Conservation (phyloP, 2,113 vertebrate genomes). For the Phyllopteryx taeniolatus region DNA sequence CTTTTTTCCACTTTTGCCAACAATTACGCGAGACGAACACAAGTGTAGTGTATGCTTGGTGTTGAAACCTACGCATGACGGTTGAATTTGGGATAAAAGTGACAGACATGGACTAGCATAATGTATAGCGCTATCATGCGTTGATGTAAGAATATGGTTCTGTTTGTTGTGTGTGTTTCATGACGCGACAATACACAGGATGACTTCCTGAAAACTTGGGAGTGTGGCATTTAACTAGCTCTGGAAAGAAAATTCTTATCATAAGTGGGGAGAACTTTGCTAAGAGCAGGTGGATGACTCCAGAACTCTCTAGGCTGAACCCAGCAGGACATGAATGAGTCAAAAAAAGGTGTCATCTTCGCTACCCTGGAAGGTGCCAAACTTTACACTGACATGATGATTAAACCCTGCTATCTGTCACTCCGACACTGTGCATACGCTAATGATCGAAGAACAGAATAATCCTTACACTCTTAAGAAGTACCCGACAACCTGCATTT, state of each 20-base stretch:
- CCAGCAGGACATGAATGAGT: slow-evolving; percentile 39
- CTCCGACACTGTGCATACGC: slow-evolving; percentile 32
- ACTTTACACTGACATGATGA: slow-evolving; percentile 7
- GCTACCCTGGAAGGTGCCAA: slow-evolving; percentile 20
- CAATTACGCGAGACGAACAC: neutral
- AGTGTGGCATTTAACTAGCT: neutral
- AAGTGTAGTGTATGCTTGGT: neutral
- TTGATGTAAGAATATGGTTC: neutral
- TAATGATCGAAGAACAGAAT: slow-evolving; percentile 28
- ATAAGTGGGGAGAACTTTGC: neutral
- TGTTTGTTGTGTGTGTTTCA: neutral
- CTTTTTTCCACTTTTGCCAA: neutral
- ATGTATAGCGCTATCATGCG: neutral
- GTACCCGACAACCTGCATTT: slow-evolving; percentile 62
- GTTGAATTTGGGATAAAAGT: neutral
- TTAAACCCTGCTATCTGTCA: slow-evolving; percentile 23
- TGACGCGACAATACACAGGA: neutral
- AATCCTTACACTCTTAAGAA: neutral
- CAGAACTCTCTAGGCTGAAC: slow-evolving; percentile 41
- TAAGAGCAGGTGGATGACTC: slow-evolving; percentile 31
- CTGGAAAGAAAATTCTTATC: neutral
- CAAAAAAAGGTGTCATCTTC: slow-evolving; percentile 48
- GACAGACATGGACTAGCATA: neutral
- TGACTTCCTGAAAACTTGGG: neutral
- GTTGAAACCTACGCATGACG: neutral